Conservation (phyloP, 2,888 invertebrate genomes). For the Vandiemenella viatica region DNA sequence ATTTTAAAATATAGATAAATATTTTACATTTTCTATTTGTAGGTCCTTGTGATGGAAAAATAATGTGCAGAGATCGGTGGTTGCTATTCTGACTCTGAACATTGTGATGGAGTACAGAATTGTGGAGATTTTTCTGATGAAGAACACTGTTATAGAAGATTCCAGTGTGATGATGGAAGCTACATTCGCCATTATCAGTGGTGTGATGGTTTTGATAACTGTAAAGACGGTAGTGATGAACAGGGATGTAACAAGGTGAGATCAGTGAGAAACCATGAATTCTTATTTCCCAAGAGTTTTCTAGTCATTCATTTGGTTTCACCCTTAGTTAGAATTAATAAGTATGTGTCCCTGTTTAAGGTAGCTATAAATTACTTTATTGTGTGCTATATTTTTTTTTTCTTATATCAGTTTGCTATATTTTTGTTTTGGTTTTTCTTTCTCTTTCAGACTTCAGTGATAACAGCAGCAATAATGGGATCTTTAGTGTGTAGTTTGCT, state of each 20-base stretch:
- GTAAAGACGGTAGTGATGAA: constrained; percentile 34
- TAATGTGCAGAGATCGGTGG: too few relatives aligned
- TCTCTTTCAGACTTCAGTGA: constrained; percentile 27
- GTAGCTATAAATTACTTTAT: background rate
- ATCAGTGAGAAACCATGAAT: background rate
- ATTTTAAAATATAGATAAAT: too few relatives aligned
- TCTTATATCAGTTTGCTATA: constrained; percentile 8
- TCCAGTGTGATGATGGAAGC: constrained; percentile 26
- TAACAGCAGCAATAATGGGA: constrained; percentile 34
- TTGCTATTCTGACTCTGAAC: too few relatives aligned
- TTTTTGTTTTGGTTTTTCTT: background rate
- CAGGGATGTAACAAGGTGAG: constrained; percentile 25
- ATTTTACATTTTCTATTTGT: too few relatives aligned
- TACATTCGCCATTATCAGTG: constrained; percentile 31
- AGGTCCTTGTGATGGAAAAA: too few relatives aligned
- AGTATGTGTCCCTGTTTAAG: background rate
- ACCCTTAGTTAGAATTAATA: background rate
- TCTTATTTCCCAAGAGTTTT: background rate
- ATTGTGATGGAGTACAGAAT: constrained; percentile 28
- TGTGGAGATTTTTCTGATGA: constrained; percentile 31
- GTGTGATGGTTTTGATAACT: constrained; percentile 33
- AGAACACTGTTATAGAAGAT: constrained; percentile 13
- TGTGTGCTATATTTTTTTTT: too few relatives aligned
- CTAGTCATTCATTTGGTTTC: background rate
- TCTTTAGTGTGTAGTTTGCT: constrained; percentile 33